Evolutionary conservation across 2,113 vertebrate genomes (phyloP).

Genomic region (Microcebus griseorufus): DNA sequence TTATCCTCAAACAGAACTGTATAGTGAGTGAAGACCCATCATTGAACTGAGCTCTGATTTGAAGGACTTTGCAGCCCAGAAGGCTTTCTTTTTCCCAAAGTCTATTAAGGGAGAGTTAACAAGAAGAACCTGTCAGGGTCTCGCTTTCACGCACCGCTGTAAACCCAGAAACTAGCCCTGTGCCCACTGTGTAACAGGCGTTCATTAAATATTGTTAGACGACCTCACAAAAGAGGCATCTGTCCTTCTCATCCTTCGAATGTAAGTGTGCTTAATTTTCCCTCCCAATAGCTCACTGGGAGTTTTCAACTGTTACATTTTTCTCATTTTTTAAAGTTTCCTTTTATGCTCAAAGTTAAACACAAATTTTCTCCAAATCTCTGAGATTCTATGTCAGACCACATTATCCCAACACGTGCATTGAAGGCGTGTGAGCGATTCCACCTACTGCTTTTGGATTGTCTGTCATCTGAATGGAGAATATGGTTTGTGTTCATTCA

Average conservation of each 20-base stretch:
- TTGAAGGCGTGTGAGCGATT: background rate
- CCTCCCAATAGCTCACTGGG: background rate
- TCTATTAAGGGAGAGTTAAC: background rate
- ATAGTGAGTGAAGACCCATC: background rate
- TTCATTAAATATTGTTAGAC: background rate
- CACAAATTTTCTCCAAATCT: background rate
- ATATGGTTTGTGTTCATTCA: background rate
- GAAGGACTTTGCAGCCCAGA: background rate
- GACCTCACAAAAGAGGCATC: background rate
- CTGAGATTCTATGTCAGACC: background rate
- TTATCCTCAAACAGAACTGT: background rate
- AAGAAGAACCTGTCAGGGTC: background rate
- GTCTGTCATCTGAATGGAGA: background rate
- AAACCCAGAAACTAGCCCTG: background rate
- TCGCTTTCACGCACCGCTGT: background rate
- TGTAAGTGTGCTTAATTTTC: background rate
- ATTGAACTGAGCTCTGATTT: background rate
- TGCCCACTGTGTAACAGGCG: background rate
- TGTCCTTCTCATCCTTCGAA: background rate
- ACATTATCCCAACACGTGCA: background rate
- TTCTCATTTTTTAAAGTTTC: slow-evolving; percentile 12
- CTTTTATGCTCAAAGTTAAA: background rate
- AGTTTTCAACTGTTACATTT: background rate
- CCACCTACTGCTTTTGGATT: background rate
- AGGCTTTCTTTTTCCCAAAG: background rate